Evolutionary conservation across 2,797 vertebrate species (phyloP), one percentile per base, ranked within the genome.

Genomic region (Sebastes itinus): DNA sequence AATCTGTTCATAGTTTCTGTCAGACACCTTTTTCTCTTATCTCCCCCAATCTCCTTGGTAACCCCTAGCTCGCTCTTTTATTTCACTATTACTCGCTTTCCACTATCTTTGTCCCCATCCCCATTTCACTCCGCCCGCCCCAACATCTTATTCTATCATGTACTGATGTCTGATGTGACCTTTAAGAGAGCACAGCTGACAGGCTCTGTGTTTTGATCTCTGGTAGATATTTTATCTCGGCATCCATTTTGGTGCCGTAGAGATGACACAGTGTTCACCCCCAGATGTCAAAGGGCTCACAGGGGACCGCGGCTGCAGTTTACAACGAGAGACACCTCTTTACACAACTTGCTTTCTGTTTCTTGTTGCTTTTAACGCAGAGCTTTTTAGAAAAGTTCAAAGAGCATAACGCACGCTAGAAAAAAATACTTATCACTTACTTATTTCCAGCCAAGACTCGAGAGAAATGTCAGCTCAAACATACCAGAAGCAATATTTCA

Each of bases 181-280:
- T 91, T 83, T 89, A 55, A 82, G 79, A 81, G 35, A 77, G 77
- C 67, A 46, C 58, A 76, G 78, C 75, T 75, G 80, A 88, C 89
- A 74, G 35, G 14, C 82, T 78, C 52, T 71, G 10, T 33, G 28
- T 80, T 90, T 92, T 84, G 80, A 92, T 92, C 82, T 83, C 68
- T 68, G 60, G 2, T 9, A 75, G 81, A 84, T 83, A 77, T 90
- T 88, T 90, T 80, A 79, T 87, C 76, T 78, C 54, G 7, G 68
- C 62, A 30, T 84, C 81, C 58, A 75, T 78, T 75, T 78, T 80
- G 56, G 73, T 35, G 59, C 56, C 20, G 18, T 6, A 46, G 75
- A 70, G 85, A 87, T 66, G 78, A 80, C 78, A 72, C 61, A 54
- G 62, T 23, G 32, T 78, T 92, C 55, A 58, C n/a, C 42, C 66